Percentiles rank a stretch among this genome's conserved stretches.
These are phyloP conservation scores for Stercorarius parasiticus DNA, from an alignment of 2,113 vertebrate species.

Conservation along the genomic window DNA sequence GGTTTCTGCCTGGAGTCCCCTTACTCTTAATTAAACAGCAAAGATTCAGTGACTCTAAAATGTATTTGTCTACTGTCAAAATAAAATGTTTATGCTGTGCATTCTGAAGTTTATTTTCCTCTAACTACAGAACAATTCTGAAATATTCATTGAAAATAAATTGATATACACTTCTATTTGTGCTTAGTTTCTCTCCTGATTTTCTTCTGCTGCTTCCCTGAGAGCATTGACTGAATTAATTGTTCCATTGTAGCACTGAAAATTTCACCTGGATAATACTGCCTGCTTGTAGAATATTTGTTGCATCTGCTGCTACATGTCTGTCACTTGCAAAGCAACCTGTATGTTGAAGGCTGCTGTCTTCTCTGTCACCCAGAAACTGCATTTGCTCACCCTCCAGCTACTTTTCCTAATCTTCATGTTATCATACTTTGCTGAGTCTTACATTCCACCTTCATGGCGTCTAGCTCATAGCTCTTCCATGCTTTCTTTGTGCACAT, in stretches of 20 bases:
- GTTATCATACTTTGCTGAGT: neutral
- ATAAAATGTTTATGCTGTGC: neutral
- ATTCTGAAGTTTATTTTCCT: neutral
- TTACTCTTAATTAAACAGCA: neutral
- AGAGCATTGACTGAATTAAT: neutral
- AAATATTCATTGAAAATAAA: neutral
- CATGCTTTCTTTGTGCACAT: neutral
- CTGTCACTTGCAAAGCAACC: neutral
- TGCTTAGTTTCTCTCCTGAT: neutral
- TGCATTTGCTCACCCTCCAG: neutral
- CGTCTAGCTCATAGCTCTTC: neutral
- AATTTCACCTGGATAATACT: slow-evolving; percentile 7
- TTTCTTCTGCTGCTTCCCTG: neutral
- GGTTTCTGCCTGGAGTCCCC: neutral
- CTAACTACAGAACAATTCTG: neutral
- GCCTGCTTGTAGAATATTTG: neutral
- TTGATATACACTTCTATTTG: neutral
- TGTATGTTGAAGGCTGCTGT: neutral
- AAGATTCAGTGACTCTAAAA: neutral
- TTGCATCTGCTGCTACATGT: neutral
- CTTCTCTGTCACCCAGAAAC: neutral
- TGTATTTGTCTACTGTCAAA: neutral
- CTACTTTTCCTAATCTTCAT: slow-evolving; percentile 10
- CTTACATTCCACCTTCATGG: neutral
- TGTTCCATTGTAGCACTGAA: neutral